Evolutionary conservation across 2,797 vertebrate species (phyloP), one percentile per base, ranked within the genome.

Genomic region (Nannoperca australis): DNA sequence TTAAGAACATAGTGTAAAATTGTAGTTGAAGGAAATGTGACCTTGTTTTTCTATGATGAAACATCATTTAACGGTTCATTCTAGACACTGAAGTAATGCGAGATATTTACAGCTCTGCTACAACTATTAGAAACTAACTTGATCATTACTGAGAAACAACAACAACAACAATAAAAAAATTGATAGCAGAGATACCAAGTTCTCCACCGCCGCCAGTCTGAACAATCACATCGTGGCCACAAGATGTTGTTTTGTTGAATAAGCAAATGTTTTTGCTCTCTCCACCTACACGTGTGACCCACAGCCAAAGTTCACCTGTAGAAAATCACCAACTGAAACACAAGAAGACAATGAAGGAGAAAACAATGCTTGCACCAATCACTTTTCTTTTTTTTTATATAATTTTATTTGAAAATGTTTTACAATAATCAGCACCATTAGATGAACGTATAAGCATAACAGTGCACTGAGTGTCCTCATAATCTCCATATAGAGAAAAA

Each of bases 261-360:
- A 10, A 49, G 32, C 11, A n/a, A 20, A 65, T 49, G 8, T 47
- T 63, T 34, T 13, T 24, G 54, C 61, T 36, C 38, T 7, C 7
- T 71, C 70, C 69, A 27, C 79, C 81, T 42, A 85, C 65, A 68
- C 3, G 0, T 38, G 20, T 30, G 36, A 40, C 58, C 22, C 44
- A 15, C 42, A 27, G 61, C 30, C 34, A 22, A 42, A 73, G 20
- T 34, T 64, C 3, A 49, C 36, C 11, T 53, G 38, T 40, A 42
- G 38, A 70, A 64, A 70, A 66, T 42, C 15, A 44, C n/a, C 2
- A 32, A 30, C 42, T 32, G 30, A 54, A 53, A 49, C 7, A 32
- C 3, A 8, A 54, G 24, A 20, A 40, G 45, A 14, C 14, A 38
- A 51, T 58, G 50, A 3, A 27, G 55, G 18, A 11, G n/a, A 32